Evolutionary conservation across 2,888 invertebrate species (phyloP).

Genomic region (Caenorhabditis wallacei): DNA sequence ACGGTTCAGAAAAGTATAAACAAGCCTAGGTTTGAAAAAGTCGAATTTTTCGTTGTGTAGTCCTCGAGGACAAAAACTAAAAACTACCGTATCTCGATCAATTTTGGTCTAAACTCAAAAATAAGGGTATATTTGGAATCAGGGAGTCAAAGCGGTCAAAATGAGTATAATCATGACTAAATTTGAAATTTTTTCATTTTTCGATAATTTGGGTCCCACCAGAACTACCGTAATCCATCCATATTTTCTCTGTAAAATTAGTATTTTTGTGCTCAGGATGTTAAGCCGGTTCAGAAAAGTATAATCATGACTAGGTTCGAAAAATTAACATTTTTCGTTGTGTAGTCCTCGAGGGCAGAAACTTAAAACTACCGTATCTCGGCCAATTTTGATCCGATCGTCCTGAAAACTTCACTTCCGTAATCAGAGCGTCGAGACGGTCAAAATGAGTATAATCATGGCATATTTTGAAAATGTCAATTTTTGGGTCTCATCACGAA

Average conservation of each 20-base stretch:
- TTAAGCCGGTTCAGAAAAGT: too few relatives aligned
- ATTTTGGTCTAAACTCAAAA: background rate
- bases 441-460: background rate
- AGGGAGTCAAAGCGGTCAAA: background rate
- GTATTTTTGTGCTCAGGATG: too few relatives aligned
- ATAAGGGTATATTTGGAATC: background rate
- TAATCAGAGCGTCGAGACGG: background rate
- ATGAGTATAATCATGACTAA: background rate
- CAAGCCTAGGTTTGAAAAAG: background rate
- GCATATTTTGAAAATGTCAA: background rate
- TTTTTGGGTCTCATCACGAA: background rate
- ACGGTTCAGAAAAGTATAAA: background rate
- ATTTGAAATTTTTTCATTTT: background rate
- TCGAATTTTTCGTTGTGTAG: too few relatives aligned
- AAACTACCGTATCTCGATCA: background rate
- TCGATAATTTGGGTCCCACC: background rate
- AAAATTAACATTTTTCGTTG: too few relatives aligned
- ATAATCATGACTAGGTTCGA: too few relatives aligned
- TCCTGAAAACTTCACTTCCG: background rate
- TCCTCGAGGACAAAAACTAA: too few relatives aligned
- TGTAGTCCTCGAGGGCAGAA: too few relatives aligned
- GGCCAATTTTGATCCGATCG: background rate
- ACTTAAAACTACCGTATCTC: slow-evolving; percentile 2
- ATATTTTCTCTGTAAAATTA: too few relatives aligned
- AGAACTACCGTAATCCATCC: background rate